Base-by-base conservation (phyloP, 2,797 vertebrate genomes). In the Pseudochirops corinnae region DNA sequence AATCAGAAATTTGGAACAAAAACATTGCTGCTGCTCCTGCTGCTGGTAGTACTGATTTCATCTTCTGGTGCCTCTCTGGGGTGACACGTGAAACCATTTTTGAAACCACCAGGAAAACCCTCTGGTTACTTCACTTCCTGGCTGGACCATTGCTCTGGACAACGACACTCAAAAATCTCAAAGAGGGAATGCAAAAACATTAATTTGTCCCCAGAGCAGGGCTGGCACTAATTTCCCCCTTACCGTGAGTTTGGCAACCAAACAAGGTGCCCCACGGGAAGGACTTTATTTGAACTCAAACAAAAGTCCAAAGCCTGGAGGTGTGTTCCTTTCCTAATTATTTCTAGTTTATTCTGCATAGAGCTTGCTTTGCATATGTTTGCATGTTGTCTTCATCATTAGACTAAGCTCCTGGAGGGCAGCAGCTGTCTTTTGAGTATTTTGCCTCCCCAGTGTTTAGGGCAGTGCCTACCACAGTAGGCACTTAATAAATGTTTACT, bases 91-190 rank as follows among this genome's bases (percentile, higher is more conserved):
- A 93, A 98, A 94, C 1, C 16, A 92, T 50, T 93, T 95, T 95
- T 95, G 94, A 96, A 98, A 97, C 74, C 14, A 87, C 56, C 93
- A 97, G 93, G 94, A 97, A 97, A 95, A 33, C 26, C 91, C 92
- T 95, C 16, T 94, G 90, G 87, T 95, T 96, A 94, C 96, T 96
- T 96, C 96, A 97, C 90, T 97, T 98, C 97, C 96, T 93, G 93
- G 92, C 91, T 91, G 31, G 92, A 94, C 92, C 92, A 91, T 93
- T 90, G 91, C n/a, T 29, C 55, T 91, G 53, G 55, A 39, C 62
- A n/a, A 26, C n/a, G 55, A 92, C 57, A 93, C 92, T 92, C 33
- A 74, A 93, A n/a, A 95, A 46, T 28, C 74, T 87, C 74, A 50
- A 21, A 7, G 53, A 28, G 31, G 5, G 16, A 91, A 46, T 2